phyloP scores from a whole-genome alignment of 1,140 invertebrate genomes.

The Cotesia glomerata region DNA sequence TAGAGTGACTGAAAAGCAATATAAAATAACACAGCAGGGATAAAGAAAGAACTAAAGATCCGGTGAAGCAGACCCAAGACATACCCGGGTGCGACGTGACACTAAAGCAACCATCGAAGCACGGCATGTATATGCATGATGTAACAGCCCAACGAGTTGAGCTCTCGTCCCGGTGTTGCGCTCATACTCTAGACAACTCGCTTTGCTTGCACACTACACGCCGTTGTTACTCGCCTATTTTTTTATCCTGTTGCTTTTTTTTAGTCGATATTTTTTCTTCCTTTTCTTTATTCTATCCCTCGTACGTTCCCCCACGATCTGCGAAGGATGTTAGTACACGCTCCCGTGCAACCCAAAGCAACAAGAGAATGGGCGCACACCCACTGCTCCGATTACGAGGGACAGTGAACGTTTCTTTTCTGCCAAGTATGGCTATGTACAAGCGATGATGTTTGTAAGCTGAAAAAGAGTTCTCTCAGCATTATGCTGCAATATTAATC shows the following conservation, averaged over 20 bases:
- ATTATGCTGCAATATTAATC: too few relatives aligned
- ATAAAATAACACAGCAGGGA: background rate
- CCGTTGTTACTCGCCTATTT: background rate
- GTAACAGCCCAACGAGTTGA: conserved; percentile 12
- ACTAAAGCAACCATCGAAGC: background rate
- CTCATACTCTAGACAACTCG: background rate
- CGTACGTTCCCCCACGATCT: background rate
- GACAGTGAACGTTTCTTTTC: conserved; percentile 1
- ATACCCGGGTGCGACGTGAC: background rate
- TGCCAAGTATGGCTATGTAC: conserved; percentile 19
- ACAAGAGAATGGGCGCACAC: conserved; percentile 1
- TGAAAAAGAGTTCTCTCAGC: too few relatives aligned
- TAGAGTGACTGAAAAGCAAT: too few relatives aligned
- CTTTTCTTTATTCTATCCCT: conserved; percentile 8
- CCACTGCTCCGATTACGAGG: conserved; percentile 30
- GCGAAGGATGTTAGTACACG: conserved; percentile 16
- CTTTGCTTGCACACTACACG: background rate
- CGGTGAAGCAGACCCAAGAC: background rate
- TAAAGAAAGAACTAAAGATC: background rate
- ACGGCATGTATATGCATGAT: conserved; percentile 15
- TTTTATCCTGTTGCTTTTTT: conserved; percentile 1
- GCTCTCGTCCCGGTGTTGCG: background rate
- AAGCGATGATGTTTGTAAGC: background rate
- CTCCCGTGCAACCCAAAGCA: conserved; percentile 27
- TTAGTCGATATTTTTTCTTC: background rate